Evolutionary conservation across 2,888 invertebrate species (phyloP).

Genomic region (Noctuana brunneofusca): DNA sequence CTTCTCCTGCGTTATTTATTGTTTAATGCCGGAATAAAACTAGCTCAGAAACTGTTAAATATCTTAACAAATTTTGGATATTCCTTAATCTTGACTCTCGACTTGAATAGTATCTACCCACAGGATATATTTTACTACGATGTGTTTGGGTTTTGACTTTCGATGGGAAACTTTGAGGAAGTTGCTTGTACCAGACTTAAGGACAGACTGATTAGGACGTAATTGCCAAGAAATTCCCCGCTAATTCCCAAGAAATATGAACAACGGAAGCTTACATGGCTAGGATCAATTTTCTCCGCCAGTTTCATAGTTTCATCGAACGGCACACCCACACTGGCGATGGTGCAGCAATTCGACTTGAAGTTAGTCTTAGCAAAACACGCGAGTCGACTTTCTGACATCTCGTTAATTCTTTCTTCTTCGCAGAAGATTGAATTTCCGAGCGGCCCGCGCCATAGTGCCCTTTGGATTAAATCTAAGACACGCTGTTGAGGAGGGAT

Average conservation of each 20-base stretch:
- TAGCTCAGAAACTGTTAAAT: too few relatives aligned
- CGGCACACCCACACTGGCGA: constrained; percentile 62
- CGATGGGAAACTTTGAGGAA: too few relatives aligned
- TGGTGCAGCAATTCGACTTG: constrained; percentile 53
- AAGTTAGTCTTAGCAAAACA: constrained; percentile 50
- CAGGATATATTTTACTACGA: too few relatives aligned
- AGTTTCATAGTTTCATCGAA: constrained; percentile 64
- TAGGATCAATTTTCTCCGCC: constrained; percentile 49
- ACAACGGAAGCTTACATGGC: constrained; percentile 35
- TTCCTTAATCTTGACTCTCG: too few relatives aligned
- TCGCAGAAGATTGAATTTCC: constrained; percentile 64
- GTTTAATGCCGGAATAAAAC: background rate
- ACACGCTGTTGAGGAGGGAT: constrained; percentile 55
- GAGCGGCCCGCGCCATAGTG: constrained; percentile 62
- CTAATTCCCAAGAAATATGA: too few relatives aligned
- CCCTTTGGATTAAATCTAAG: constrained; percentile 63
- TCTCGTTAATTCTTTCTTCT: constrained; percentile 50
- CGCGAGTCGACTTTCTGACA: constrained; percentile 47
- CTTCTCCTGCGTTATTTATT: constrained; percentile 44
- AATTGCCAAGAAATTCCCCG: too few relatives aligned
- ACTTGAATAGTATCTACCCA: too few relatives aligned
- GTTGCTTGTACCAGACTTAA: too few relatives aligned
- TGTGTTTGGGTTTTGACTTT: too few relatives aligned
- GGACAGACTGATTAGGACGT: too few relatives aligned
- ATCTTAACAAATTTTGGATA: too few relatives aligned